Evolutionary conservation across 2,888 invertebrate species (phyloP).

Genomic region (Drosophila macrospina): DNA sequence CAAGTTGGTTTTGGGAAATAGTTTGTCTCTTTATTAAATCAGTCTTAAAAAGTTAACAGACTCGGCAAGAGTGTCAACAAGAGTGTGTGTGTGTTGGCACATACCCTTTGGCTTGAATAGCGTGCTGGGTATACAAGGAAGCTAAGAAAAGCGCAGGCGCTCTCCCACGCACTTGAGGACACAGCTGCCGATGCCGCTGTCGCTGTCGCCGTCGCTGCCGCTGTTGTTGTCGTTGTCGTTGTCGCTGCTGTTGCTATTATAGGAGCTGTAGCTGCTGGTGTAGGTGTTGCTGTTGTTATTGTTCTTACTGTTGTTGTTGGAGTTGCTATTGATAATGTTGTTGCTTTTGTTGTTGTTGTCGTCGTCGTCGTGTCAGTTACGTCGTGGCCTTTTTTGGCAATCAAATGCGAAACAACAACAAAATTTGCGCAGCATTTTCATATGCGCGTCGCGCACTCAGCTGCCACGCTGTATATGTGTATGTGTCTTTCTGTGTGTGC

Average conservation of each 20-base stretch:
- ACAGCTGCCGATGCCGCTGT: slow-evolving; percentile 40
- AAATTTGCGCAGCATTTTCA: slow-evolving; percentile 61
- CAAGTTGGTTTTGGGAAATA: too few species aligned
- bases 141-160: slow-evolving; percentile 54
- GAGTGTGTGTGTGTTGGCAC: too few species aligned
- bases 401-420: slow-evolving; percentile 40
- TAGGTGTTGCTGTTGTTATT: not conserved
- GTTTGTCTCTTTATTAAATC: too few species aligned
- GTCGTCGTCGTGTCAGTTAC: slow-evolving; percentile 22
- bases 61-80: too few species aligned
- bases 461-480: slow-evolving; percentile 32
- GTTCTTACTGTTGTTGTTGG: slow-evolving; percentile 1
- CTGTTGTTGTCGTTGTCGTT: not conserved
- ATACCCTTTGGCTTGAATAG: not conserved
- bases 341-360: too few species aligned
- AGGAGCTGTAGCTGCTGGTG: slow-evolving; percentile 11
- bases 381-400: slow-evolving; percentile 53
- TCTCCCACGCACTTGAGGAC: slow-evolving; percentile 40
- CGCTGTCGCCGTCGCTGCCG: slow-evolving; percentile 11
- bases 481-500: slow-evolving; percentile 1
- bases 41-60: too few species aligned
- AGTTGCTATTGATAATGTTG: not conserved
- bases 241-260: slow-evolving; percentile 14
- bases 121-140: slow-evolving; percentile 34
- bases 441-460: slow-evolving; percentile 54